Evolutionary conservation across 2,113 vertebrate genomes (phyloP).

Genomic region (Nibea albiflora): DNA sequence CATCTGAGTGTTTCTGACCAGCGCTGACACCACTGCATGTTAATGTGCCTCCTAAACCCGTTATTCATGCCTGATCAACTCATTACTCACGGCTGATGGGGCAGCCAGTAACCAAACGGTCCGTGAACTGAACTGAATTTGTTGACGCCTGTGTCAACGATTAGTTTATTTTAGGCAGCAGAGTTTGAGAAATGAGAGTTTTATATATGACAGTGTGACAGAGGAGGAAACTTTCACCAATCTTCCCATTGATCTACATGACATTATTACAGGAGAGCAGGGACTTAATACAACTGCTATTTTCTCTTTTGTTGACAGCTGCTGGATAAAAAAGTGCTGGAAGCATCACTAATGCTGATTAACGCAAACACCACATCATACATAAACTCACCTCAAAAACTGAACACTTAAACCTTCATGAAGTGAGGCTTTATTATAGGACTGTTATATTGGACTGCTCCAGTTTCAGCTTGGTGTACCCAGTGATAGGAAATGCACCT

Average conservation of each 20-base stretch:
- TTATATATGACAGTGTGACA: not conserved
- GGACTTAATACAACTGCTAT: not conserved
- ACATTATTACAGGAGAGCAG: not conserved
- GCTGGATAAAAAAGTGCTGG: not conserved
- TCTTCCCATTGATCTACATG: not conserved
- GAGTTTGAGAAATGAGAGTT: slow-evolving; percentile 17
- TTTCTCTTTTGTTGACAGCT: not conserved
- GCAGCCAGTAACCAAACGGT: slow-evolving; percentile 22
- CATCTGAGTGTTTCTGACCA: slow-evolving; percentile 4
- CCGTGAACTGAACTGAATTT: slow-evolving; percentile 6
- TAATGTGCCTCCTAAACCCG: slow-evolving; percentile 43
- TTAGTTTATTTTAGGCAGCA: slow-evolving; percentile 14
- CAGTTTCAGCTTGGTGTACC: not conserved
- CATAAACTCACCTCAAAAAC: not conserved
- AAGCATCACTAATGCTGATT: not conserved
- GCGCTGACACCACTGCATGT: not conserved
- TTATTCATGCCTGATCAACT: slow-evolving; percentile 62
- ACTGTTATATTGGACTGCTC: not conserved
- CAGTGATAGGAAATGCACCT: not conserved
- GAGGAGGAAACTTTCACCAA: not conserved
- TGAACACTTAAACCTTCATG: not conserved
- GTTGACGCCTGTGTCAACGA: not conserved
- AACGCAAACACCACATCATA: not conserved
- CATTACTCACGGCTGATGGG: slow-evolving; percentile 59
- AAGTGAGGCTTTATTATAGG: not conserved